phyloP scores from a whole-genome alignment of 1,140 invertebrate genomes.

The Carcinoscorpius rotundicauda region DNA sequence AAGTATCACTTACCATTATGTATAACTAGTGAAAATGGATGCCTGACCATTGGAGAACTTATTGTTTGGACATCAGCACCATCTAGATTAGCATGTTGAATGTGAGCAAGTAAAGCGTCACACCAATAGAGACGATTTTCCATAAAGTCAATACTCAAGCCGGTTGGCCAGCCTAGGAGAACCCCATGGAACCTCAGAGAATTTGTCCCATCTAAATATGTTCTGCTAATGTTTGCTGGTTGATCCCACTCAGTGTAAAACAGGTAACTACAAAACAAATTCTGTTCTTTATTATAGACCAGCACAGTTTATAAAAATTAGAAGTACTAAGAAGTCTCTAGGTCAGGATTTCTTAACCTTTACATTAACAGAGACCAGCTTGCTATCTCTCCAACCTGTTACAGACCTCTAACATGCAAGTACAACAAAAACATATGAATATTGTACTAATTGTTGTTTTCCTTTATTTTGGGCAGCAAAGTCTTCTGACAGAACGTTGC shows the following conservation, averaged over 20 bases:
- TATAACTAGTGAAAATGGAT: slow-evolving; percentile 94
- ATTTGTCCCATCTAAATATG: slow-evolving; percentile 73
- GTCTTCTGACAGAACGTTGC: no score
- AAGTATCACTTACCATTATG: slow-evolving; percentile 43
- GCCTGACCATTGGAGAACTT: slow-evolving; percentile 65
- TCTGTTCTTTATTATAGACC: background rate
- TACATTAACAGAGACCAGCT: no score
- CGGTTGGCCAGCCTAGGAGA: slow-evolving; percentile 91
- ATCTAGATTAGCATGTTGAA: slow-evolving; percentile 88
- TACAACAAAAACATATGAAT: no score
- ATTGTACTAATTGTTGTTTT: no score
- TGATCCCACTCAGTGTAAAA: slow-evolving; percentile 96
- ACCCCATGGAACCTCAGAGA: slow-evolving; percentile 80
- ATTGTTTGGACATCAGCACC: slow-evolving; percentile 85
- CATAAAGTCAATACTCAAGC: slow-evolving; percentile 79
- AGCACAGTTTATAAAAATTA: background rate
- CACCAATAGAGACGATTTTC: slow-evolving; percentile 86
- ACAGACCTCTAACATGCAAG: no score
- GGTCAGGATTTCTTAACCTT: no score
- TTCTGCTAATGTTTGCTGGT: slow-evolving; percentile 86
- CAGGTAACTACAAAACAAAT: slow-evolving; percentile 42
- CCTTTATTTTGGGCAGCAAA: no score
- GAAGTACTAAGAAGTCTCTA: no score
- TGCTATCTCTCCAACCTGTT: no score
- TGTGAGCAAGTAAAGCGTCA: slow-evolving; percentile 85